phyloP scores from a whole-genome alignment of 2,888 invertebrate genomes.

The Brachypalpus laphriformis region DNA sequence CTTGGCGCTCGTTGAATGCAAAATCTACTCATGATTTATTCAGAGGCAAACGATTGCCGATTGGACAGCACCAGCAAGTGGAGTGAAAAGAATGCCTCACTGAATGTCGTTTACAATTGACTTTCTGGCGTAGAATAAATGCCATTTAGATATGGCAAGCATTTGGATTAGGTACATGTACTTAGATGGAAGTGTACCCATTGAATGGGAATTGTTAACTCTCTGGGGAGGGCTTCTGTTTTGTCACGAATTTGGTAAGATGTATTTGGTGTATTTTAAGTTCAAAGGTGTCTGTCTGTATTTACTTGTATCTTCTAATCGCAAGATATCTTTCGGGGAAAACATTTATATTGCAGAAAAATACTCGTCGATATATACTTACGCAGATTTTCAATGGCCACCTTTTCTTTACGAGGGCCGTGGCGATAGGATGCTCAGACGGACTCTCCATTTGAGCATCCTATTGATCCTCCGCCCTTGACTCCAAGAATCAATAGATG shows the following conservation, averaged over 20 bases:
- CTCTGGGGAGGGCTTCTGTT: constrained; percentile 16
- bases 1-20: constrained; percentile 58
- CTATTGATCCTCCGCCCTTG: too few species aligned
- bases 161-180: not conserved
- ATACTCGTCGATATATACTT: too few species aligned
- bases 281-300: not conserved
- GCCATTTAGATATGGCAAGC: constrained; percentile 17
- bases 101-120: constrained; percentile 27
- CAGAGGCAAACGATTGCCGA: constrained; percentile 49
- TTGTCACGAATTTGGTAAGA: constrained; percentile 11
- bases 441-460: too few species aligned
- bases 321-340: too few species aligned
- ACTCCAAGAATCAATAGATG: too few species aligned
- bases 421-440: too few species aligned
- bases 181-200: not conserved
- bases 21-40: constrained; percentile 66
- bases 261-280: not conserved
- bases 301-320: too few species aligned
- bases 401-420: too few species aligned
- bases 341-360: too few species aligned
- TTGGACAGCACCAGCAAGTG: constrained; percentile 3
- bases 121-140: not conserved
- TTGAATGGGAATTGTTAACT: not conserved
- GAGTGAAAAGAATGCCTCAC: constrained; percentile 20
- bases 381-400: too few species aligned